Conservation (phyloP, 2,888 invertebrate species). For the Hydropsyche betteni region DNA sequence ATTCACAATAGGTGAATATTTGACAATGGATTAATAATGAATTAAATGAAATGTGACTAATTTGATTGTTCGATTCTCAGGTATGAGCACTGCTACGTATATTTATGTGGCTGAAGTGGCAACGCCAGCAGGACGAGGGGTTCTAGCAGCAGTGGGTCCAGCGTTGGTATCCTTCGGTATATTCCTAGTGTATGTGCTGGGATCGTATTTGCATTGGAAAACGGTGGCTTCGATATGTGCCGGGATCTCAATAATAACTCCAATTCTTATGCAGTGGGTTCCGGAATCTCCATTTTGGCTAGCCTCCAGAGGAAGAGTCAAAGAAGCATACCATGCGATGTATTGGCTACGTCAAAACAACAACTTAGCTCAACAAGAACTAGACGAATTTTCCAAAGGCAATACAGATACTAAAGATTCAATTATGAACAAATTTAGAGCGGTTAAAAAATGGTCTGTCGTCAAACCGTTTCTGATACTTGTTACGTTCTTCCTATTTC, state of each 20-base stretch:
- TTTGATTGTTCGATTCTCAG: conserved; percentile 58
- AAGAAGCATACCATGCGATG: conserved; percentile 70
- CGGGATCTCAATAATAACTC: conserved; percentile 66
- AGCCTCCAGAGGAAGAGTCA: conserved; percentile 68
- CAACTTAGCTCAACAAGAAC: conserved; percentile 70
- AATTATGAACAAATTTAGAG: conserved; percentile 59
- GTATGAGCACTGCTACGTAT: conserved; percentile 75
- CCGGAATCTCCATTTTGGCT: conserved; percentile 78
- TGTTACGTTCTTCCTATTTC: conserved; percentile 72
- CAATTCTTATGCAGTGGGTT: conserved; percentile 69
- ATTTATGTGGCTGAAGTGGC: conserved; percentile 77
- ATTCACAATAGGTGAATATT: conserved; percentile 70
- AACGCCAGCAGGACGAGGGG: conserved; percentile 73
- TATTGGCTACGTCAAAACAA: conserved; percentile 73
- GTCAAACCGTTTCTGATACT: conserved; percentile 74
- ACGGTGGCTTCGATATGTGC: conserved; percentile 72
- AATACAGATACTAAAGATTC: conserved; percentile 54
- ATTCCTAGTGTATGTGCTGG: conserved; percentile 73
- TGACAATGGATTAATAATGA: conserved; percentile 23
- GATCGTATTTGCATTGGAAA: conserved; percentile 74
- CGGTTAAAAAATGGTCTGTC: conserved; percentile 66
- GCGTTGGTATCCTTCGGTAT: conserved; percentile 78
- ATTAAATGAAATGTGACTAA: not conserved
- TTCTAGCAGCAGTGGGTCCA: conserved; percentile 75
- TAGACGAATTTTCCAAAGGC: conserved; percentile 68